A percentile compares a stretch with the other conserved stretches of the same genome.
These are phyloP conservation scores for Ptycholaimellus sp. DNA, from an alignment of 2,888 invertebrate species.

Conservation along the genomic window DNA sequence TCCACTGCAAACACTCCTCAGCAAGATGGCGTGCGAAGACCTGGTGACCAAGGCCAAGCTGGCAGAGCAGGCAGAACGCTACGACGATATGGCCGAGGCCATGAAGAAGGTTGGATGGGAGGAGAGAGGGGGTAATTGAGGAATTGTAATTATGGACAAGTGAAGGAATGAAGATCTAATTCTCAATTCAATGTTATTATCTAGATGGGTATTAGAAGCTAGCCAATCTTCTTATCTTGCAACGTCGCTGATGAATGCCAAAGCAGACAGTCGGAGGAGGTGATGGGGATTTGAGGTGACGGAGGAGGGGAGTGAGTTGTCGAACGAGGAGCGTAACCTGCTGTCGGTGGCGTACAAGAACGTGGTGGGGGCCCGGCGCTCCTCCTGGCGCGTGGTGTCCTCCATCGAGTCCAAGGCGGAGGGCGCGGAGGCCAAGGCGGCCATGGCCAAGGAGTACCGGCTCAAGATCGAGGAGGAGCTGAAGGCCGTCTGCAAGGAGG, in stretches of 20 bases:
- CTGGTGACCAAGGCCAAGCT: constrained; percentile 27
- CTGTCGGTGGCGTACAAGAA: constrained; percentile 27
- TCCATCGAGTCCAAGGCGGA: constrained; percentile 27
- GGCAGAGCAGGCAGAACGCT: constrained; percentile 26
- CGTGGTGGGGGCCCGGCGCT: constrained; percentile 26
- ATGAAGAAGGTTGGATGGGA: constrained; percentile 27
- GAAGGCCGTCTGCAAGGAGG: constrained; percentile 95
- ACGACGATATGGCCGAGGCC: constrained; percentile 27
- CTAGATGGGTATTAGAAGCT: too few species aligned
- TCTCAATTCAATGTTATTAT: too few species aligned
- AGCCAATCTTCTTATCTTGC: too few species aligned
- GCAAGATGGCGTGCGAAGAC: too few species aligned
- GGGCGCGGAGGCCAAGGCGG: constrained; percentile 79
- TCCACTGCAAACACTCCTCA: too few species aligned
- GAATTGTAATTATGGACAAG: too few species aligned
- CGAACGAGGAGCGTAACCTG: constrained; percentile 26
- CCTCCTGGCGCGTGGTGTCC: constrained; percentile 26
- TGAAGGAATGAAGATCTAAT: too few species aligned
- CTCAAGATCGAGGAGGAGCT: constrained; percentile 98
- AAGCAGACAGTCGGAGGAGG: too few species aligned
- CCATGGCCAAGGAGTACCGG: constrained; percentile 98
- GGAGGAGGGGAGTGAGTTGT: constrained; percentile 24
- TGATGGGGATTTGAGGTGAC: too few species aligned
- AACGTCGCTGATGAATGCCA: too few species aligned
- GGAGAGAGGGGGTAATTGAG: too few species aligned